Percentiles rank a stretch among this genome's conserved stretches.
Evolutionary conservation across 2,888 invertebrate species (phyloP).

Genomic region (Sinelater perroti): DNA sequence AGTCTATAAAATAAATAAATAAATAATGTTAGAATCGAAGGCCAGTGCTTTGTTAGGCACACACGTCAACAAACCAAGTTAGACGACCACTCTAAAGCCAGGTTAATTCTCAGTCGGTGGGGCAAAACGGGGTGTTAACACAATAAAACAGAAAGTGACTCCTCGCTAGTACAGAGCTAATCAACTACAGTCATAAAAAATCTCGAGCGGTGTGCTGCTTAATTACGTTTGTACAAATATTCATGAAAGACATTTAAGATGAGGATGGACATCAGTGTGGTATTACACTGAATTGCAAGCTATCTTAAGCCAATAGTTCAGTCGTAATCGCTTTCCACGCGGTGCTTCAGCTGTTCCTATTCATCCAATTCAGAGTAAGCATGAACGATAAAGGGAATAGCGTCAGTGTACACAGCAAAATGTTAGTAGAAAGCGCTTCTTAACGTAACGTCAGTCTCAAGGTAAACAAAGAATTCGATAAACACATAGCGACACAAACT

Average conservation of each 20-base stretch:
- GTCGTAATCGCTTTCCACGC: slow-evolving; percentile 70
- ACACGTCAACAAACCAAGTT: slow-evolving; percentile 8
- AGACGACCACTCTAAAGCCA: slow-evolving; percentile 18
- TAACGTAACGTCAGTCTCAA: slow-evolving; percentile 19
- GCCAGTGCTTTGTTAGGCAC: too few species aligned
- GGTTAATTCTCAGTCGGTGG: slow-evolving; percentile 8
- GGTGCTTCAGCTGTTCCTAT: slow-evolving; percentile 68
- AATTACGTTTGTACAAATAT: slow-evolving; percentile 27
- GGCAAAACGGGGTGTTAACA: background rate
- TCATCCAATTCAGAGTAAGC: slow-evolving; percentile 65
- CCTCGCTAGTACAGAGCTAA: slow-evolving; percentile 1
- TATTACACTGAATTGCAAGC: slow-evolving; percentile 53
- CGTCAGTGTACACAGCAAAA: slow-evolving; percentile 57
- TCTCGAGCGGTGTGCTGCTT: slow-evolving; percentile 16
- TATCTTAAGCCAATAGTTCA: slow-evolving; percentile 61
- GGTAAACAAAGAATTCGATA: slow-evolving; percentile 5
- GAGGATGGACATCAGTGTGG: slow-evolving; percentile 53
- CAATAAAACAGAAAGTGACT: slow-evolving; percentile 12
- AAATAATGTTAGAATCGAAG: too few species aligned
- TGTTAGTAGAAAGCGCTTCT: slow-evolving; percentile 28
- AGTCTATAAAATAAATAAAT: background rate
- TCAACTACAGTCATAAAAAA: slow-evolving; percentile 11
- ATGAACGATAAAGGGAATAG: slow-evolving; percentile 47
- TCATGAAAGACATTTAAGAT: slow-evolving; percentile 32
- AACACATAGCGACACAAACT: slow-evolving; percentile 4